Base-by-base conservation (phyloP, 2,888 invertebrate genomes). In the Phalangium opilio region DNA sequence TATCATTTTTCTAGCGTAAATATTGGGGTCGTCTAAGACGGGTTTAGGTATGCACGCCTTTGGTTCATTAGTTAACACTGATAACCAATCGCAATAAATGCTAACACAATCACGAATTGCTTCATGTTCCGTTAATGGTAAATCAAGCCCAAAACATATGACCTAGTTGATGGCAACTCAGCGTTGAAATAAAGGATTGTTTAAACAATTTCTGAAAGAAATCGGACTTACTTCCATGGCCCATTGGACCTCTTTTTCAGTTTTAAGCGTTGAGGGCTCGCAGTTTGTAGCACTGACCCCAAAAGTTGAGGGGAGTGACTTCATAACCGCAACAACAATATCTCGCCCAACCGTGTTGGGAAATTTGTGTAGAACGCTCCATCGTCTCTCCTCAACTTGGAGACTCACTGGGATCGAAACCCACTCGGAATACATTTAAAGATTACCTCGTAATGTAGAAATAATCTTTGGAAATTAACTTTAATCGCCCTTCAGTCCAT, bases 11-110 rank as follows among this genome's bases (percentile, higher is more conserved):
- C 86, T 73, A 1, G 86, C 83, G 67, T 91, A 95, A 51, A 81
- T 75, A 63, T 89, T 86, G 0, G 93, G 87, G 63, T 89, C 83
- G 48, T 86, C 84, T 40, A 79, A 74, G 11, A 95, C 79, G 0
- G 93, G 90, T 56, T 77, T 76, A 0, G 95, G 95, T 15, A 93
- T 83, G 57, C 86, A 83, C 12, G 55, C 47, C 43, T 53, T 47
- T 20, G 51, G 76, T 19, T 82, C 79, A 8, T 27, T 27, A 56
- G 84, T 77, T 53, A 95, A 70, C 2, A 91, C 84, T 0, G 85
- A 81, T 55, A 96, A 70, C 95, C 95, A 96, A 62, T 95, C 90
- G 66, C 91, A 93, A 64, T 95, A 95, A 33, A 95, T 83, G 64
- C 86, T 86, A 38, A 93, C 93, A 65, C 93, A 95, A 67, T 93